Evolutionary conservation across 2,113 vertebrate species (phyloP).

Genomic region (Campylomormyrus numenius): DNA sequence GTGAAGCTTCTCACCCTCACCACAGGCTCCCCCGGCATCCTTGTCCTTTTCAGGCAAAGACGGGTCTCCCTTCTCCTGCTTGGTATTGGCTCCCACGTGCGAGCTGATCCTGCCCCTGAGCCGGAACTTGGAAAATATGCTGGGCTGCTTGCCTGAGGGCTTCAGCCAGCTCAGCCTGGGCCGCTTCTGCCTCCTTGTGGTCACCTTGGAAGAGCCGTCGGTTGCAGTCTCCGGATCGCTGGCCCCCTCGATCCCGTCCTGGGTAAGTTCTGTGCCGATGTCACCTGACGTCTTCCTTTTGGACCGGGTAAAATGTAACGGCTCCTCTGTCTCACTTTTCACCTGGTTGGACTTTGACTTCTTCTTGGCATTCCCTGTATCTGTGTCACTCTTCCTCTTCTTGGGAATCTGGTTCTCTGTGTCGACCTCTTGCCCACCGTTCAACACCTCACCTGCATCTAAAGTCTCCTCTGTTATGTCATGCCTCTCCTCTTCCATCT

Average conservation of each 20-base stretch:
- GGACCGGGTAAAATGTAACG: slow-evolving; percentile 72
- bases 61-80: slow-evolving; percentile 35
- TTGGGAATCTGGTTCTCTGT: slow-evolving; percentile 61
- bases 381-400: slow-evolving; percentile 85
- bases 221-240: slow-evolving; percentile 41
- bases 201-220: slow-evolving; percentile 49
- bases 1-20: not conserved
- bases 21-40: slow-evolving; percentile 12
- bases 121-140: slow-evolving; percentile 91
- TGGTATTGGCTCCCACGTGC: slow-evolving; percentile 52
- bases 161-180: slow-evolving; percentile 77
- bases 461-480: not conserved
- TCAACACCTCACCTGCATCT: slow-evolving; percentile 4
- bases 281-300: slow-evolving; percentile 78
- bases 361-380: slow-evolving; percentile 86
- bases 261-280: slow-evolving; percentile 19
- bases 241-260: slow-evolving; percentile 37
- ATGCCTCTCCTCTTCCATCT: slow-evolving; percentile 15
- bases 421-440: slow-evolving; percentile 43
- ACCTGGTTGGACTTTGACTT: slow-evolving; percentile 76
- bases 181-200: slow-evolving; percentile 71
- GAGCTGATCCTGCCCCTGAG: slow-evolving; percentile 76
- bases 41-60: slow-evolving; percentile 38
- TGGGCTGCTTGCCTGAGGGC: slow-evolving; percentile 80
- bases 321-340: slow-evolving; percentile 59